These are phyloP conservation scores for Anguilla pacifica DNA, from an alignment of 2,797 vertebrate genomes.

Conservation along the genomic window DNA sequence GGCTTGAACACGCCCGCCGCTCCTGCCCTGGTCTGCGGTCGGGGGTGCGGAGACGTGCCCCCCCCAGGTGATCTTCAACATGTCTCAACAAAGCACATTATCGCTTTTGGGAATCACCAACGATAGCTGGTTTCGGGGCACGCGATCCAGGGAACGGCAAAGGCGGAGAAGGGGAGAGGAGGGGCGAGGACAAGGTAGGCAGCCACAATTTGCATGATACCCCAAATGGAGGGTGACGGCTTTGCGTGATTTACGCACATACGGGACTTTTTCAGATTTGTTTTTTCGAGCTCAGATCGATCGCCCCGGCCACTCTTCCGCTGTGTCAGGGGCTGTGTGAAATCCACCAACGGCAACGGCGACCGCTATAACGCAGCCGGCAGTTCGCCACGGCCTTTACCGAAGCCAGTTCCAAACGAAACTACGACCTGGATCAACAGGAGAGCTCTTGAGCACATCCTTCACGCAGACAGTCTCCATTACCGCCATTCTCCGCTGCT, in stretches of 20 bases:
- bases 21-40: background rate
- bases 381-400: background rate
- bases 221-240: background rate
- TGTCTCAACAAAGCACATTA: background rate
- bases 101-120: background rate
- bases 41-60: background rate
- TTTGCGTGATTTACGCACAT: background rate
- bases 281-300: background rate
- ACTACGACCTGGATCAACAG: background rate
- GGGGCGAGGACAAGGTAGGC: background rate
- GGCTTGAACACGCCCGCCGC: background rate
- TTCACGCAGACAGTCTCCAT: constrained; percentile 2
- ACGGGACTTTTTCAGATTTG: background rate
- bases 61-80: background rate
- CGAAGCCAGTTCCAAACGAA: background rate
- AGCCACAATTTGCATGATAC: no score
- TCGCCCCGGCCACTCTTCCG: no score
- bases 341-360: background rate
- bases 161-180: background rate
- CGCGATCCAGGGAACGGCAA: background rate
- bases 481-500: constrained; percentile 54
- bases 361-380: background rate
- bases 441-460: background rate
- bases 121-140: background rate
- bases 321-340: background rate